Evolutionary conservation across 2,797 vertebrate genomes (phyloP).

Genomic region (Karalla daura): DNA sequence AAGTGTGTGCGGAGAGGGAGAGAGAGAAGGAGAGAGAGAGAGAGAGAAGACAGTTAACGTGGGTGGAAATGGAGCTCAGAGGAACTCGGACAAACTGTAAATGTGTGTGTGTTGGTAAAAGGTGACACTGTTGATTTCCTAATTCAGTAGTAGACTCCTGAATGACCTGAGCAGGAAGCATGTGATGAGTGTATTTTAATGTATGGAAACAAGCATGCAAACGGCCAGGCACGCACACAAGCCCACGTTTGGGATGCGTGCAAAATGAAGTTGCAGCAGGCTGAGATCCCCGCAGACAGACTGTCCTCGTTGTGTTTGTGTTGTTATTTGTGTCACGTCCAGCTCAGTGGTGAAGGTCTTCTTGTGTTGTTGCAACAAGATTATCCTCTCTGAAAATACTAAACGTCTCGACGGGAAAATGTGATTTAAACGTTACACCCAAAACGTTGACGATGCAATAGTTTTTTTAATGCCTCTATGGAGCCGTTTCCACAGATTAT

Average conservation of each 20-base stretch:
- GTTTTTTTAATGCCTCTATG: not conserved
- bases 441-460: not conserved
- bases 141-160: too few species aligned
- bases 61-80: constrained; percentile 22
- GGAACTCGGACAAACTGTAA: constrained; percentile 12
- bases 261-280: not conserved
- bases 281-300: not conserved
- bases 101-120: constrained; percentile 14
- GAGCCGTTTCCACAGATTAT: not conserved
- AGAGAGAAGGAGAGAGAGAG: not conserved
- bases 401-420: not conserved
- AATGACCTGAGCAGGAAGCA: too few species aligned
- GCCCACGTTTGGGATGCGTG: not conserved
- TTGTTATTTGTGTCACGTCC: constrained; percentile 37
- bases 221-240: not conserved
- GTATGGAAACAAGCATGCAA: constrained; percentile 4
- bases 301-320: constrained; percentile 13
- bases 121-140: not conserved
- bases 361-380: constrained; percentile 17
- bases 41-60: constrained; percentile 20
- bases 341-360: constrained; percentile 17
- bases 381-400: not conserved
- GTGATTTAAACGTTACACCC: not conserved
- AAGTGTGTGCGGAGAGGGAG: not conserved
- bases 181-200: too few species aligned